These are phyloP conservation scores for Trichosurus vulpecula DNA, from an alignment of 2,797 vertebrate species.

Conservation along the genomic window DNA sequence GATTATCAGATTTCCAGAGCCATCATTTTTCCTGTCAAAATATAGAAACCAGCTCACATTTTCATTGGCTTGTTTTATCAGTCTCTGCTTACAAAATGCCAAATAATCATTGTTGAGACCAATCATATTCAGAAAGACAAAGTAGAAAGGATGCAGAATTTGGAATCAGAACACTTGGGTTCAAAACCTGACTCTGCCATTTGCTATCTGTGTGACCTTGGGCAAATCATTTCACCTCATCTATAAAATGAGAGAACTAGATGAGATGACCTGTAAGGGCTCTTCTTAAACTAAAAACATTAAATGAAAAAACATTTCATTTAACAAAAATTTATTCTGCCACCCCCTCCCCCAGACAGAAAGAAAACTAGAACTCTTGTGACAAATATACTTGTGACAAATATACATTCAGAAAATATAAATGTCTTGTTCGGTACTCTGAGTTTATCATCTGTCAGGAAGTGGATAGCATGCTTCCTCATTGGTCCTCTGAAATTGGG, in stretches of 20 bases:
- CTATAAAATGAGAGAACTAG: background rate
- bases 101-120: background rate
- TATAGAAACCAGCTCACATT: background rate
- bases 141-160: background rate
- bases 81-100: background rate
- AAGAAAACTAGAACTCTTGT: background rate
- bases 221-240: background rate
- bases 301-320: background rate
- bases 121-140: background rate
- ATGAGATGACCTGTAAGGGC: background rate
- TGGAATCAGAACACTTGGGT: background rate
- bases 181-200: background rate
- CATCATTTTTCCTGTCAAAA: background rate
- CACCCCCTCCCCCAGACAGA: too few relatives aligned
- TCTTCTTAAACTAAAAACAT: background rate
- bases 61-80: background rate
- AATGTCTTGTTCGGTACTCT: background rate
- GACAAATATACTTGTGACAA: background rate
- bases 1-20: background rate
- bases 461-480: background rate
- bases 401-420: background rate
- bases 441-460: background rate
- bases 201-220: background rate
- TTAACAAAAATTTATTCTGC: background rate
- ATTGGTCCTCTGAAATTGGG: background rate